A percentile compares a stretch with the other conserved stretches of the same genome.
These are phyloP conservation scores for Elephantulus edwardii DNA, from an alignment of 2,113 vertebrate genomes.

Conservation along the genomic window DNA sequence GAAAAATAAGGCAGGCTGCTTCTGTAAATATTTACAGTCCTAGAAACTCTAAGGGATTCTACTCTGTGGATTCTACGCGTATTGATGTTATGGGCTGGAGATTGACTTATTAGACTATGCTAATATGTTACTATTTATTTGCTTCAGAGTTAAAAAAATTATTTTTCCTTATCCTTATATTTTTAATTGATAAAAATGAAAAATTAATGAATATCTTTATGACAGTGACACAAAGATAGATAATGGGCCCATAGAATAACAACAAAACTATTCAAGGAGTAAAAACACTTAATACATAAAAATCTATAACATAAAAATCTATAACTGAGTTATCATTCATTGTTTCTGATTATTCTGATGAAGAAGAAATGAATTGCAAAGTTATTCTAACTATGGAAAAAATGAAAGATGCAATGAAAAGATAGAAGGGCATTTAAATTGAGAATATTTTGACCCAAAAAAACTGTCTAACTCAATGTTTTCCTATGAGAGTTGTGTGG, in stretches of 20 bases:
- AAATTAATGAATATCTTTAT: conserved; percentile 11
- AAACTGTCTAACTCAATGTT: background rate
- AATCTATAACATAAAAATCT: background rate
- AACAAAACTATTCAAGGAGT: conserved; percentile 14
- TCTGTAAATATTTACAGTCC: too few relatives aligned
- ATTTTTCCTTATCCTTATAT: conserved; percentile 16
- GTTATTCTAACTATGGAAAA: background rate
- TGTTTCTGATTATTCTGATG: background rate
- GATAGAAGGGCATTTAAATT: background rate
- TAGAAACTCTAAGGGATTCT: background rate
- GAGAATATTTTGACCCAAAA: background rate
- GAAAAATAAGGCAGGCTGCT: background rate
- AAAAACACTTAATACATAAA: background rate
- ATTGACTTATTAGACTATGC: background rate
- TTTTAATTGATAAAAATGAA: conserved; percentile 23
- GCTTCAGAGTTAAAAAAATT: background rate
- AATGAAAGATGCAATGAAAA: background rate
- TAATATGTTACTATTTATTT: conserved; percentile 4
- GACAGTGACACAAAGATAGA: background rate
- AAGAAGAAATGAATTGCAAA: background rate
- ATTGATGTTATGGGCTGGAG: background rate
- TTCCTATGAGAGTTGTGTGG: background rate
- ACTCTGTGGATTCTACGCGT: too few relatives aligned
- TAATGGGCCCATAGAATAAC: background rate
- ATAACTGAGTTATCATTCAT: background rate